phyloP scores from a whole-genome alignment of 2,888 invertebrate species.

The Tetragonula carbonaria region DNA sequence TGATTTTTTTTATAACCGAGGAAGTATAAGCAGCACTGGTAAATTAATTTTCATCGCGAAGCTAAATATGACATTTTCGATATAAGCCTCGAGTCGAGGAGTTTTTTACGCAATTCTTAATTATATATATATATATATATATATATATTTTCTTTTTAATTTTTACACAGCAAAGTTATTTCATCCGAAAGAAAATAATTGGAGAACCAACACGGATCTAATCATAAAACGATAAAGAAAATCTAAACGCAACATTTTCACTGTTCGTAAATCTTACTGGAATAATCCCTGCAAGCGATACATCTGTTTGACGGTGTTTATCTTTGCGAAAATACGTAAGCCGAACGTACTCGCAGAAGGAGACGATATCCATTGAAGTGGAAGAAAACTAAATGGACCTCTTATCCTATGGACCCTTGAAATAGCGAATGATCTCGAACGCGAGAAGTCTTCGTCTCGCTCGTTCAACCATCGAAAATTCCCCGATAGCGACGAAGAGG shows the following conservation, averaged over 20 bases:
- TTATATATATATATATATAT: too few species aligned
- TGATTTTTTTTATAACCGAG: not conserved
- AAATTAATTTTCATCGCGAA: not conserved
- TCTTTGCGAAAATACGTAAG: not conserved
- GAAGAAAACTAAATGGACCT: not conserved
- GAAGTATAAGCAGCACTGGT: not conserved
- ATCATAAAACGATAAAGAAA: not conserved
- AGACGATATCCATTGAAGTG: not conserved
- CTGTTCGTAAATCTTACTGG: not conserved
- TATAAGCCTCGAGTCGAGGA: too few species aligned
- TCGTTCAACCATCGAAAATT: slow-evolving; percentile 46
- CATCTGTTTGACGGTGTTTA: not conserved
- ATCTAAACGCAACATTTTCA: not conserved
- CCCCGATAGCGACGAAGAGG: slow-evolving; percentile 48
- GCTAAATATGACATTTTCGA: not conserved
- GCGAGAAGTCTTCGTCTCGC: slow-evolving; percentile 3
- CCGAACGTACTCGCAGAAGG: not conserved
- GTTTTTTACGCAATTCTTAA: not conserved
- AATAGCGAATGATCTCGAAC: not conserved
- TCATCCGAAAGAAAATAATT: not conserved
- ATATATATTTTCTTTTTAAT: not conserved
- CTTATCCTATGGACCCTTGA: slow-evolving; percentile 1
- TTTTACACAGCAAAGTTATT: not conserved
- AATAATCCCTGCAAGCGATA: not conserved
- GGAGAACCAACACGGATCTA: not conserved